phyloP scores from a whole-genome alignment of 2,888 invertebrate genomes.

The Orchestes rusci region DNA sequence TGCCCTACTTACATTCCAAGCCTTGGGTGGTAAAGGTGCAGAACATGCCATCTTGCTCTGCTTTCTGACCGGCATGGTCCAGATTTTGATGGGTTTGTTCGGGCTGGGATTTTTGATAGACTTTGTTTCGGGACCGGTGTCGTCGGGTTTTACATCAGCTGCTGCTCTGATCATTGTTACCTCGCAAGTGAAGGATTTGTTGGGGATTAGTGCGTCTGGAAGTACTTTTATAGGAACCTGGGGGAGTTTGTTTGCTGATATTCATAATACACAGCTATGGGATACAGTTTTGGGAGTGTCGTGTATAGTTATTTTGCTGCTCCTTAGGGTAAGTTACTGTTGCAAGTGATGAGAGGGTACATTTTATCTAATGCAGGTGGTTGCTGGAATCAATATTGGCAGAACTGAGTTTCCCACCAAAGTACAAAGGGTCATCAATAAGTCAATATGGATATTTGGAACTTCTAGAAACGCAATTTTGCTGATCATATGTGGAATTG shows the following conservation, averaged over 20 bases:
- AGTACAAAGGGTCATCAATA: conserved; percentile 50
- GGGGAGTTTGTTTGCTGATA: conserved; percentile 61
- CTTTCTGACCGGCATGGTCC: conserved; percentile 66
- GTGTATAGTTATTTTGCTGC: conserved; percentile 67
- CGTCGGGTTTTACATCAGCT: conserved; percentile 81
- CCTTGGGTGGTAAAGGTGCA: conserved; percentile 56
- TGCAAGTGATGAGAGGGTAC: too few species aligned
- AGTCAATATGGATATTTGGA: conserved; percentile 66
- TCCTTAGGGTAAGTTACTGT: conserved; percentile 72
- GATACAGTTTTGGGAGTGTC: conserved; percentile 68
- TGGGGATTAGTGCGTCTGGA: conserved; percentile 66
- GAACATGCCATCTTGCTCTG: conserved; percentile 71
- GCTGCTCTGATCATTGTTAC: conserved; percentile 83
- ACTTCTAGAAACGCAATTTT: conserved; percentile 78
- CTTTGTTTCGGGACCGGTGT: conserved; percentile 85
- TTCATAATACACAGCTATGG: conserved; percentile 58
- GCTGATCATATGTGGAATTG: conserved; percentile 63
- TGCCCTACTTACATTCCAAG: conserved; percentile 76
- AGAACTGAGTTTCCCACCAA: conserved; percentile 33
- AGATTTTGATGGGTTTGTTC: conserved; percentile 73
- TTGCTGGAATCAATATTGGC: conserved; percentile 59
- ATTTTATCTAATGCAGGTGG: too few species aligned
- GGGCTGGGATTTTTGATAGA: conserved; percentile 81
- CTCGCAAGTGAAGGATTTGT: conserved; percentile 79
- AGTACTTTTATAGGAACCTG: conserved; percentile 73